Evolutionary conservation across 2,113 vertebrate genomes (phyloP).

Genomic region (Struthidea cinerea): DNA sequence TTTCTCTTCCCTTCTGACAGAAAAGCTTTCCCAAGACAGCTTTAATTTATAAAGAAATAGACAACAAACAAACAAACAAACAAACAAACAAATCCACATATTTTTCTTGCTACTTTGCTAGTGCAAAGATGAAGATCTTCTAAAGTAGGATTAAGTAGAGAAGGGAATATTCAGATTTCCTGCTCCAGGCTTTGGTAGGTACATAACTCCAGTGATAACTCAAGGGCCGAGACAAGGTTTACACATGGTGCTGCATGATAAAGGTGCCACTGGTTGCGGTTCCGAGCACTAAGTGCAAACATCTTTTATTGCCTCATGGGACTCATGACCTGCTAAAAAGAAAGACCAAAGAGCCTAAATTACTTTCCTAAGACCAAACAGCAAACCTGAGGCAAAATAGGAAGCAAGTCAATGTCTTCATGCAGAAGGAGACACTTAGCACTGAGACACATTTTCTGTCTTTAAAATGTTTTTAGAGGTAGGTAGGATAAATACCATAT

Average conservation of each 20-base stretch:
- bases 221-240: background rate
- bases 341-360: background rate
- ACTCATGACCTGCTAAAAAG: background rate
- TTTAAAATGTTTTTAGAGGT: background rate
- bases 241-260: background rate
- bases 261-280: fast-evolving
- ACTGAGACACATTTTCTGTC: background rate
- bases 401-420: background rate
- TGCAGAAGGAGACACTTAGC: background rate
- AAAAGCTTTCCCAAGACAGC: background rate
- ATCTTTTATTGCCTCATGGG: background rate
- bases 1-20: background rate
- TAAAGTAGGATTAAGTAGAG: background rate
- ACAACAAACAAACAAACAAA: background rate
- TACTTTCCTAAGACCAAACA: background rate
- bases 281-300: background rate
- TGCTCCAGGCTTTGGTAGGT: background rate
- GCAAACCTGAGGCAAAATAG: background rate
- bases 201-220: background rate
- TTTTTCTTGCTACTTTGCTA: background rate
- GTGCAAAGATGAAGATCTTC: background rate
- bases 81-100: background rate
- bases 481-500: background rate
- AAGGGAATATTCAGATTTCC: background rate
- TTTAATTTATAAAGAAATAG: background rate